Evolutionary conservation across 2,888 invertebrate genomes (phyloP), one percentile per base, ranked within the genome.

Genomic region (Tinea semifulvella): DNA sequence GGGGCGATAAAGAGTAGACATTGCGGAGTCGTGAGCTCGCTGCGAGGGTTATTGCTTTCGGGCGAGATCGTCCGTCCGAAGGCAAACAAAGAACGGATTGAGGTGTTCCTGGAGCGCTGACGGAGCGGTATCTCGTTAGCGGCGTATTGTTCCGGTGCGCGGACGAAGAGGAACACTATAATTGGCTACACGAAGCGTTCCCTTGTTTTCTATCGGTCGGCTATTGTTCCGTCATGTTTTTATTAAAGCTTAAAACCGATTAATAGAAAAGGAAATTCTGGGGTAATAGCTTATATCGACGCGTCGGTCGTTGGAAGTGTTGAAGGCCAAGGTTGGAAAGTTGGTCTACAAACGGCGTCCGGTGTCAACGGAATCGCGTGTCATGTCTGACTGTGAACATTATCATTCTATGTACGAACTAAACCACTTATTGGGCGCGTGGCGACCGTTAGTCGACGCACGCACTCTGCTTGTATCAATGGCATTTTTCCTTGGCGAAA

Each of bases 381-480:
- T 65, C 69, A 69, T 65, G 71, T 68, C 65, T 66, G 63, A 55
- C 62, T 60, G 57, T 54, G 62, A 61, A 65, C 69, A 77, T 80
- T 76, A 76, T 74, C 65, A 79, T 79, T 76, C 77, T 65, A 66
- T 64, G 67, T 74, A 73, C 74, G 68, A 60, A 67, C 61, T 73
- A 75, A 77, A 79, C 68, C 72, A 70, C 76, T 76, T 76, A 77
- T 79, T 79, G 76, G 77, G 76, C 66, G 63, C 61, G 67, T 60
- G 61, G 63, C 63, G 69, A 75, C 79, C 80, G 79, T 79, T 79
- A 80, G 61, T 63, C 65, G 65, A 55, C 63, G 67, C 77, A 79
- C 75, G 77, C 76, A 77, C 74, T 66, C 66, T 54, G 65, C 62
- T 38, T 74, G 76, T 76, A 73, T 76, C 76, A 76, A 76, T 77